These are phyloP conservation scores for Scomberomorus guttatus DNA, from an alignment of 2,797 vertebrate species.

Conservation along the genomic window DNA sequence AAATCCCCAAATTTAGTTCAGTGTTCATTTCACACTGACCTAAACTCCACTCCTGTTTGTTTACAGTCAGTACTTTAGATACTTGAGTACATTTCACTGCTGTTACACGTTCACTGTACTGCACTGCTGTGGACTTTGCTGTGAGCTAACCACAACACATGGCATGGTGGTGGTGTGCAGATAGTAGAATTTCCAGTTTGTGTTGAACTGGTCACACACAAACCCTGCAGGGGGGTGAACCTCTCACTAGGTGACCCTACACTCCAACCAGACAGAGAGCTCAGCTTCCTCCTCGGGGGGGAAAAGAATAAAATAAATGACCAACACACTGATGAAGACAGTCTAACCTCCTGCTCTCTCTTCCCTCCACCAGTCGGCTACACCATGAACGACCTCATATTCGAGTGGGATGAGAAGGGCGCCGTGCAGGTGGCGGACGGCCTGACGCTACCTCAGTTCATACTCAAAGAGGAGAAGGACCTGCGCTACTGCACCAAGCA, in stretches of 20 bases:
- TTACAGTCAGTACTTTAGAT: no score
- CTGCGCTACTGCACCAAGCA: slow-evolving; percentile 98
- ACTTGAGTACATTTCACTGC: background rate
- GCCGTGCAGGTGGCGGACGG: slow-evolving; percentile 97
- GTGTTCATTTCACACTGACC: no score
- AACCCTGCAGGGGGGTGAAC: background rate
- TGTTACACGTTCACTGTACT: no score
- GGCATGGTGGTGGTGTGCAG: background rate
- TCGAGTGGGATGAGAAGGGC: slow-evolving; percentile 98
- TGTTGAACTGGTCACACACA: slow-evolving; percentile 4
- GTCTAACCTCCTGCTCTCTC: slow-evolving; percentile 28
- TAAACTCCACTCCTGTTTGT: no score
- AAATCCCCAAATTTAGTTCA: background rate
- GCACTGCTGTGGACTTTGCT: background rate
- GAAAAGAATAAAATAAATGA: background rate
- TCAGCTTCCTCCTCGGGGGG: slow-evolving; percentile 14
- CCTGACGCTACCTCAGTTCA: slow-evolving; percentile 96
- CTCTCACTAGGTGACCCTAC: background rate
- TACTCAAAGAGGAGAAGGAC: slow-evolving; percentile 98
- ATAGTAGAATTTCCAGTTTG: background rate
- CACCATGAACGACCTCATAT: slow-evolving; percentile 99
- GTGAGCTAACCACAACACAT: background rate
- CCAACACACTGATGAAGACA: background rate
- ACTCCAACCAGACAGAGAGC: background rate
- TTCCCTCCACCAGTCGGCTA: slow-evolving; percentile 90